Conservation (phyloP, 2,888 invertebrate genomes). For the Drosophila neonasuta region DNA sequence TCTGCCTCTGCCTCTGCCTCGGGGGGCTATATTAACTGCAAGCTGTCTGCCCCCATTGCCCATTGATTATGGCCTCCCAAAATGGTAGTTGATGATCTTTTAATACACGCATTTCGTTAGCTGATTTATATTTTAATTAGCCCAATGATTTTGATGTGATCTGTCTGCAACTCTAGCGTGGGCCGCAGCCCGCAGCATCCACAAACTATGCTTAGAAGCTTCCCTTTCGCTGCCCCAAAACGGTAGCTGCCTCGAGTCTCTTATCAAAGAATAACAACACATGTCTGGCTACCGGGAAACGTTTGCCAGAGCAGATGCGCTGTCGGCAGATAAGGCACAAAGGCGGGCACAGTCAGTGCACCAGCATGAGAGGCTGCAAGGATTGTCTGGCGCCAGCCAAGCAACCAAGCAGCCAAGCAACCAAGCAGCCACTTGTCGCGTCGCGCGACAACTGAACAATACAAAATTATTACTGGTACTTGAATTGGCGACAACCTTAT, state of each 20-base stretch:
- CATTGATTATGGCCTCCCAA: constrained; percentile 51
- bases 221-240: constrained; percentile 20
- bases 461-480: constrained; percentile 73
- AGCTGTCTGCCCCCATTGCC: constrained; percentile 55
- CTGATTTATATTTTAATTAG: constrained; percentile 66
- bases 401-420: no score
- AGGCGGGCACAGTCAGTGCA: constrained; percentile 26
- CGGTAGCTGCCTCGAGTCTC: constrained; percentile 51
- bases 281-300: constrained; percentile 62
- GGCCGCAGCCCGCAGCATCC: constrained; percentile 6
- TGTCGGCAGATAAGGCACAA: constrained; percentile 60
- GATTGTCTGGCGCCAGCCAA: constrained; percentile 56
- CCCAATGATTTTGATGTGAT: constrained; percentile 32
- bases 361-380: constrained; percentile 13
- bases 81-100: constrained; percentile 52
- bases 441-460: constrained; percentile 63
- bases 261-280: constrained; percentile 63
- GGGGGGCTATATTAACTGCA: constrained; percentile 39
- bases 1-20: constrained; percentile 7
- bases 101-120: constrained; percentile 55
- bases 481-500: constrained; percentile 70
- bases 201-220: constrained; percentile 1
- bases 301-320: constrained; percentile 57
- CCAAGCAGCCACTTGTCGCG: constrained; percentile 66
- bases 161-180: constrained; percentile 39